These are phyloP conservation scores for Drosophila ironensis DNA, from an alignment of 1,140 invertebrate species.

Conservation along the genomic window DNA sequence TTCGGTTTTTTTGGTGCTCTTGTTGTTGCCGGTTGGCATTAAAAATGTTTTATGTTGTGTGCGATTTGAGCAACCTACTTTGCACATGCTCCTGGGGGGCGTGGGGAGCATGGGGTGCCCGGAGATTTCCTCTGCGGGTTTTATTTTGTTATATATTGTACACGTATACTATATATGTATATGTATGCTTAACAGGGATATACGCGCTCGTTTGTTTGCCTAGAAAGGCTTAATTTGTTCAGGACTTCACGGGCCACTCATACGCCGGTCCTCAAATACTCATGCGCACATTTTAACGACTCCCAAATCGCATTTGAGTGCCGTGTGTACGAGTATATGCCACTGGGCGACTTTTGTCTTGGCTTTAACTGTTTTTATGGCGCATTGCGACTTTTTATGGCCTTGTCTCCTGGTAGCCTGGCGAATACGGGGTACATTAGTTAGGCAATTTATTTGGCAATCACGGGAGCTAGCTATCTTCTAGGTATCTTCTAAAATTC, in stretches of 20 bases:
- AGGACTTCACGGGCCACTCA: slow-evolving; percentile 29
- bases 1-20: slow-evolving; percentile 20
- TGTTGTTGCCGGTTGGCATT: slow-evolving; percentile 62
- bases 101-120: neutral
- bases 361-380: slow-evolving; percentile 79
- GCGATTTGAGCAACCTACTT: slow-evolving; percentile 79
- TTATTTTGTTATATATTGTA: slow-evolving; percentile 53
- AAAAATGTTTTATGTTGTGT: slow-evolving; percentile 81
- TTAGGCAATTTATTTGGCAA: neutral
- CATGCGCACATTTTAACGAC: slow-evolving; percentile 40
- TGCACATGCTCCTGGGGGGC: slow-evolving; percentile 57
- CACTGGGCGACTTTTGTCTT: slow-evolving; percentile 71
- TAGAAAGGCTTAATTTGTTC: slow-evolving; percentile 79
- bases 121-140: slow-evolving; percentile 31
- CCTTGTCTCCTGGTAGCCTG: slow-evolving; percentile 67
- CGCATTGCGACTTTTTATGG: slow-evolving; percentile 80
- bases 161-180: neutral
- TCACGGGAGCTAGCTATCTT: neutral
- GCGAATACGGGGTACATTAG: neutral
- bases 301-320: slow-evolving; percentile 39
- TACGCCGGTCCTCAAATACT: neutral
- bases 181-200: slow-evolving; percentile 42
- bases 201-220: slow-evolving; percentile 74
- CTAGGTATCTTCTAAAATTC: no score
- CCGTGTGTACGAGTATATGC: slow-evolving; percentile 14